Conservation (phyloP, 2,113 vertebrate species). For the Morone chrysops region DNA sequence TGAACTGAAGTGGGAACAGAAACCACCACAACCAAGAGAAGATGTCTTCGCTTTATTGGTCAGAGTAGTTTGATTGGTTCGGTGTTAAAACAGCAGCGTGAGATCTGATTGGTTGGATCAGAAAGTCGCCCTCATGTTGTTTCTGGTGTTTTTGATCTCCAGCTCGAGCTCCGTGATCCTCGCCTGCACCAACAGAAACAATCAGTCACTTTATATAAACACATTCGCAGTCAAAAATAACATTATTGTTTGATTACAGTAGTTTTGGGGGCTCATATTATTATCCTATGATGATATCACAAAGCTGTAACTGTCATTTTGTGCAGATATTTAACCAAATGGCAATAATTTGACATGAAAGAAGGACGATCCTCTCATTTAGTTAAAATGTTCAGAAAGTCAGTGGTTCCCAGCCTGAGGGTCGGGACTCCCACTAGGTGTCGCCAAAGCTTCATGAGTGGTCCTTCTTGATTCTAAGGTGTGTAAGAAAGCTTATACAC, state of each 20-base stretch:
- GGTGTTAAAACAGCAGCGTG: too few relatives aligned
- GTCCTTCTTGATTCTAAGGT: too few relatives aligned
- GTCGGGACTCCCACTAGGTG: too few relatives aligned
- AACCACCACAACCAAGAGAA: fast-evolving
- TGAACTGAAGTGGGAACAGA: background rate
- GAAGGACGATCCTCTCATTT: too few relatives aligned
- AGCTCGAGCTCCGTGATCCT: constrained; percentile 87
- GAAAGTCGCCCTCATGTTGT: constrained; percentile 60
- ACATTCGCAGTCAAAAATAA: background rate
- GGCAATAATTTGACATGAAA: background rate
- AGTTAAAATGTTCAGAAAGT: too few relatives aligned
- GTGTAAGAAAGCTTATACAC: too few relatives aligned
- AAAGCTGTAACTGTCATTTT: background rate
- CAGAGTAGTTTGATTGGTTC: background rate
- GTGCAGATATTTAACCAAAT: background rate
- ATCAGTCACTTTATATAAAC: background rate
- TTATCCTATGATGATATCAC: background rate
- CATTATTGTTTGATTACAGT: background rate
- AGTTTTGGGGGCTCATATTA: too few relatives aligned
- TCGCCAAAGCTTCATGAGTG: too few relatives aligned
- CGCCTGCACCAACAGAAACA: constrained; percentile 55
- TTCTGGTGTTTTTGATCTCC: constrained; percentile 85
- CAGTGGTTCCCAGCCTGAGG: too few relatives aligned
- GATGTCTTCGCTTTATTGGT: background rate
- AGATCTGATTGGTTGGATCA: constrained; percentile 45